These are phyloP conservation scores for Anoura caudifer DNA, from an alignment of 2,113 vertebrate species.

Conservation along the genomic window DNA sequence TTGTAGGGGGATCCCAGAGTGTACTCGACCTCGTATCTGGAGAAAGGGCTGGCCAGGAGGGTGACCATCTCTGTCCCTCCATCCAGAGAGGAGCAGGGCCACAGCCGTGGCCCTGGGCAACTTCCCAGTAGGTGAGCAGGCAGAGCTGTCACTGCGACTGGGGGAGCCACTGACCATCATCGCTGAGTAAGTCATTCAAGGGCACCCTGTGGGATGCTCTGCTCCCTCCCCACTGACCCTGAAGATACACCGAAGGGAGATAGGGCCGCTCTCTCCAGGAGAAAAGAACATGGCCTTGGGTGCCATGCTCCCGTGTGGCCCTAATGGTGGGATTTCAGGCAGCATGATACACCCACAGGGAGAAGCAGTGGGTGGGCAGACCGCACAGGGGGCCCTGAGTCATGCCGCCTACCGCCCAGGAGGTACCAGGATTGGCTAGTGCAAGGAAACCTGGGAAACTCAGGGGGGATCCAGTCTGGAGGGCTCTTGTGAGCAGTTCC, in stretches of 20 bases:
- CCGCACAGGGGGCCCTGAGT: background rate
- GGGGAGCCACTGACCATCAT: slow-evolving; percentile 85
- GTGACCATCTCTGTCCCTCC: background rate
- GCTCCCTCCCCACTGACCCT: background rate
- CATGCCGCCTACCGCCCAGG: background rate
- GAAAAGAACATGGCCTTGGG: background rate
- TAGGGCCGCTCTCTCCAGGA: background rate
- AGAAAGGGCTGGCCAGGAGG: background rate
- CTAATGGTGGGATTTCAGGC: background rate
- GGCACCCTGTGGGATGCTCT: background rate
- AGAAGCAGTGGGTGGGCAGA: background rate
- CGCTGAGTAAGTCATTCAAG: slow-evolving; percentile 83
- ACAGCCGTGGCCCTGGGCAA: slow-evolving; percentile 83
- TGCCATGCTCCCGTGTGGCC: background rate
- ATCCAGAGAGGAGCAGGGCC: slow-evolving; percentile 70
- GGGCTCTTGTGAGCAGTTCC: background rate
- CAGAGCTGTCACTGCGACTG: slow-evolving; percentile 75
- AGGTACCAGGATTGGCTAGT: background rate
- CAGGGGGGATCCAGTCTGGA: background rate
- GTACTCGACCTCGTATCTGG: background rate
- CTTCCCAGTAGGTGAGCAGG: slow-evolving; percentile 76
- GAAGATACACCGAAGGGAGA: background rate
- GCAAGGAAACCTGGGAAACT: background rate
- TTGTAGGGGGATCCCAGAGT: background rate
- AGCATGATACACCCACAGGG: background rate